These are phyloP conservation scores for Edolisoma coerulescens DNA, from an alignment of 2,113 vertebrate genomes.

Conservation along the genomic window DNA sequence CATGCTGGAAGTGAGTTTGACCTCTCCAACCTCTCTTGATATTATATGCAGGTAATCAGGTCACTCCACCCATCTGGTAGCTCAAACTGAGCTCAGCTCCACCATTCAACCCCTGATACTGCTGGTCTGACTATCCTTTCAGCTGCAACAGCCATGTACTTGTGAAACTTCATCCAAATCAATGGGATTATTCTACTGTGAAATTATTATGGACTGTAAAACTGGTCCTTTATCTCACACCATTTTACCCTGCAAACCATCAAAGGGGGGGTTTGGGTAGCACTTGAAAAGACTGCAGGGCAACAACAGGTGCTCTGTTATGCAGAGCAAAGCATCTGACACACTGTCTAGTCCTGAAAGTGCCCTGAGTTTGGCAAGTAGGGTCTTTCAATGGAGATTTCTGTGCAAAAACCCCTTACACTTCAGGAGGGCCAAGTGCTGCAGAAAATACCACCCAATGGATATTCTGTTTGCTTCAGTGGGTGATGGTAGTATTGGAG, in stretches of 20 bases:
- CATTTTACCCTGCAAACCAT: neutral
- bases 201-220: neutral
- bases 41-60: neutral
- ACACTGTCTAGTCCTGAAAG: neutral
- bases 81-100: neutral
- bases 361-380: neutral
- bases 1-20: slow-evolving; percentile 28
- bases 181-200: neutral
- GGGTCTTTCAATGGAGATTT: neutral
- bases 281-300: neutral
- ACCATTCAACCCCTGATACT: neutral
- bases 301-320: neutral
- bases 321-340: neutral
- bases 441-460: neutral
- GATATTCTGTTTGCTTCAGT: neutral
- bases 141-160: neutral
- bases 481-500: neutral
- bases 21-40: slow-evolving; percentile 19
- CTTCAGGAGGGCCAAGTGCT: neutral
- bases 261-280: neutral
- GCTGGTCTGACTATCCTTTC: neutral
- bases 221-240: neutral
- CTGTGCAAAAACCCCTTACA: neutral
- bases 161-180: neutral
- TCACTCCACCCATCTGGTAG: neutral